A percentile compares a stretch with the other conserved stretches of the same genome.
Evolutionary conservation across 2,797 vertebrate species (phyloP).

Genomic region (Tadarida brasiliensis): DNA sequence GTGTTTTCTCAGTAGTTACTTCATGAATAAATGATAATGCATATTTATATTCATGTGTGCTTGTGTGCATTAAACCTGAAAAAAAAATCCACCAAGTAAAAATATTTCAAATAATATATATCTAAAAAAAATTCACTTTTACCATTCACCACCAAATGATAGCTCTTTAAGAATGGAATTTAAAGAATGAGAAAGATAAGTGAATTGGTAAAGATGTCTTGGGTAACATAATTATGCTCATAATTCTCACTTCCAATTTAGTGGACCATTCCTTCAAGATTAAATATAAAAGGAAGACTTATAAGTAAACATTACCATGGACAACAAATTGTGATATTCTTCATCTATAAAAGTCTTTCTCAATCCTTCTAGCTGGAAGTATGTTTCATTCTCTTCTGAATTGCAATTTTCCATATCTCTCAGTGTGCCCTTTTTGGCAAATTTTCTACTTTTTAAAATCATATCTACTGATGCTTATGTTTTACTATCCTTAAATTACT

Average conservation of each 20-base stretch:
- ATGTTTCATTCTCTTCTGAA: not conserved
- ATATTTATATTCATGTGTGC: not conserved
- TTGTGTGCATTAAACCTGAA: not conserved
- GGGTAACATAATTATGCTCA: not conserved
- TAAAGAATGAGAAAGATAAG: not conserved
- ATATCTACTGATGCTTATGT: not conserved
- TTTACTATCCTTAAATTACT: not conserved
- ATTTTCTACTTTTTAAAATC: not conserved
- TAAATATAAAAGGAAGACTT: not conserved
- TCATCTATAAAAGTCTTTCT: not conserved
- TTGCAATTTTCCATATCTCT: not conserved
- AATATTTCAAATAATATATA: not conserved
- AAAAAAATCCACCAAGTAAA: not conserved
- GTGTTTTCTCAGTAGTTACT: not conserved
- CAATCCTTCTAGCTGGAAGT: not conserved
- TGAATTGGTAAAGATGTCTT: not conserved
- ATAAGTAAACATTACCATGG: not conserved
- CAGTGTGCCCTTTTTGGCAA: not conserved
- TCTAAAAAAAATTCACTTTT: not conserved
- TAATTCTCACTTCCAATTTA: not conserved
- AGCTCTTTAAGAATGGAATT: not conserved
- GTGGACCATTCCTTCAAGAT: not conserved
- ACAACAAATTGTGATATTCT: not conserved
- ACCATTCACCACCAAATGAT: not conserved
- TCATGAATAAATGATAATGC: not conserved